A percentile compares a stretch with the other conserved stretches of the same genome.
phyloP scores from a whole-genome alignment of 2,888 invertebrate species.

The Dendrolimus pini region DNA sequence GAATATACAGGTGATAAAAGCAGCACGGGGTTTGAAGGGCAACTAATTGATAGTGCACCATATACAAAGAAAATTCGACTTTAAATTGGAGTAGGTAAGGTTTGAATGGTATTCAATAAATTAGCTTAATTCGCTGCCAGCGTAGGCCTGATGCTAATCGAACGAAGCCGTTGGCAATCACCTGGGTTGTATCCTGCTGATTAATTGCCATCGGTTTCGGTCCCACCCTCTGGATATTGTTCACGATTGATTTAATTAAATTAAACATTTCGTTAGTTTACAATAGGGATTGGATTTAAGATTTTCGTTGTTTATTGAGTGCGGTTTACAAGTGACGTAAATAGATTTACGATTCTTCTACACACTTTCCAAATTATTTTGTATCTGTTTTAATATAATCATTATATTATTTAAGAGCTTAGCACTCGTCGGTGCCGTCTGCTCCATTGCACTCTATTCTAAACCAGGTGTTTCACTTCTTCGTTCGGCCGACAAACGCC shows the following conservation, averaged over 20 bases:
- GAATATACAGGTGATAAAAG: not conserved
- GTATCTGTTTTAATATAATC: no score
- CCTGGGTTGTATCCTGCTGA: conserved; percentile 61
- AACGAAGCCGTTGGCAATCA: conserved; percentile 62
- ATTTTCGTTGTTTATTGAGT: not conserved
- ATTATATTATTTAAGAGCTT: no score
- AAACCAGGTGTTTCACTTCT: no score
- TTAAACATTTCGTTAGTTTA: conserved; percentile 10
- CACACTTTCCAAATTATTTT: no score
- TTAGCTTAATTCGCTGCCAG: conserved; percentile 13
- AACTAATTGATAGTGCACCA: no score
- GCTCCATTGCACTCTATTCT: no score
- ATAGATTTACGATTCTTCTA: no score
- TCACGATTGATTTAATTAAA: conserved; percentile 39
- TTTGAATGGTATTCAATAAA: not conserved
- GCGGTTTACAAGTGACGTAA: not conserved
- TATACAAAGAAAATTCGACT: not conserved
- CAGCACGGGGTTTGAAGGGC: no score
- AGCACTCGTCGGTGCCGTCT: no score
- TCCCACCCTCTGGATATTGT: conserved; percentile 38
- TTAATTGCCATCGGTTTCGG: conserved; percentile 55
- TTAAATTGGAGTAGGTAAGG: conserved; percentile 2
- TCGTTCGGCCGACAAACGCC: no score
- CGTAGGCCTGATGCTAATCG: conserved; percentile 50
- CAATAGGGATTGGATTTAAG: not conserved